phyloP scores from a whole-genome alignment of 2,113 vertebrate genomes.

The Opisthocomus hoazin region DNA sequence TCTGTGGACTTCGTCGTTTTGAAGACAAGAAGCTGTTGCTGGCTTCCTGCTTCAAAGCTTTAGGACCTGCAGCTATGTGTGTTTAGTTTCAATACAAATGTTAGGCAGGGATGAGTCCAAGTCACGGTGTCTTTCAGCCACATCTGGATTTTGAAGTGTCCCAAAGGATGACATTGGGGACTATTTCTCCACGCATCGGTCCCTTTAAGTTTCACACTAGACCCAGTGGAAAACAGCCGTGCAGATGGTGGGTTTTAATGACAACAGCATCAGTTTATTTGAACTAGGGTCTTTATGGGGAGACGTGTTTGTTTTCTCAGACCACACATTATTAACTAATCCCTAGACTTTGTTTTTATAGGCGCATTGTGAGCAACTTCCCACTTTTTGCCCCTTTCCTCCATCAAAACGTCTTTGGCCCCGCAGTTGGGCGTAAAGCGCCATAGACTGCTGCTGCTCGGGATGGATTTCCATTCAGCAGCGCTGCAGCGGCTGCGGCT shows the following conservation, averaged over 20 bases:
- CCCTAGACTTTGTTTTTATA: conserved; percentile 27
- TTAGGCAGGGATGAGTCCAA: background rate
- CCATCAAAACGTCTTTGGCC: background rate
- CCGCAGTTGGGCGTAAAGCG: accelerated
- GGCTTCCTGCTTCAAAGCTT: background rate
- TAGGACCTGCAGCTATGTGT: background rate
- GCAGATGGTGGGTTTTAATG: conserved; percentile 51
- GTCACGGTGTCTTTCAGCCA: background rate
- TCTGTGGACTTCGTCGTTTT: background rate
- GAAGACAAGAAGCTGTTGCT: background rate
- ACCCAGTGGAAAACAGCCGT: background rate
- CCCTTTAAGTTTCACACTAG: background rate
- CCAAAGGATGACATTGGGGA: background rate
- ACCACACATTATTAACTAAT: conserved; percentile 46
- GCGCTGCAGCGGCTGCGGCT: background rate
- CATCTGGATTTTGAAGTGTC: background rate
- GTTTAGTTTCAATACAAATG: background rate
- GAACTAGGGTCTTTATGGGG: background rate
- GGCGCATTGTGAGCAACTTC: background rate
- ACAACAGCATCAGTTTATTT: conserved; percentile 48
- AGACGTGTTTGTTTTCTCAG: conserved; percentile 51
- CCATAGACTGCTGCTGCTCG: background rate
- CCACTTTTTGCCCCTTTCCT: background rate
- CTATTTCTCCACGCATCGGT: background rate
- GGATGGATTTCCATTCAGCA: background rate